Evolutionary conservation across 2,888 invertebrate species (phyloP).

Genomic region (Bruchidius siliquastri): DNA sequence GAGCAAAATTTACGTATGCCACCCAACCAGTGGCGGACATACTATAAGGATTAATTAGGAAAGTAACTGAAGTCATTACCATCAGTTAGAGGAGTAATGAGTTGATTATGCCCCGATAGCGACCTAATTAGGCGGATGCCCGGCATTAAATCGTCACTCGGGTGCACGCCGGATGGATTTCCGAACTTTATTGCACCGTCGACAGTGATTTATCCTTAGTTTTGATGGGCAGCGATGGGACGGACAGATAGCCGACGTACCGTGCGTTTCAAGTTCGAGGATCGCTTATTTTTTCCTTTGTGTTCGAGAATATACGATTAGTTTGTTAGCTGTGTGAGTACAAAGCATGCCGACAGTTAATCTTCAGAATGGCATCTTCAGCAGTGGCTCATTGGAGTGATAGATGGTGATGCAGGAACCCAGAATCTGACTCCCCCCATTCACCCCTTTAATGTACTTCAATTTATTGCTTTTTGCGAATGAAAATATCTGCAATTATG

Average conservation of each 20-base stretch:
- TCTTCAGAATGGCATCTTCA: no score
- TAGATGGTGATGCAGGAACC: no score
- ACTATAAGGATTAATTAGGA: conserved; percentile 34
- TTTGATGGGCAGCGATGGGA: conserved; percentile 6
- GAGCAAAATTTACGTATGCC: conserved; percentile 29
- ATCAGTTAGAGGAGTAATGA: conserved; percentile 26
- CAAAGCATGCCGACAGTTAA: no score
- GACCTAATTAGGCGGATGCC: conserved; percentile 21
- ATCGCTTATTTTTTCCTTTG: conserved; percentile 1
- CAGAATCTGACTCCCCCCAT: no score
- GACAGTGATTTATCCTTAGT: conserved; percentile 19
- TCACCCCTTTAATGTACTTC: no score
- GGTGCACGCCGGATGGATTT: conserved; percentile 15
- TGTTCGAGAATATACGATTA: not conserved
- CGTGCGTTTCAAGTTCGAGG: not conserved
- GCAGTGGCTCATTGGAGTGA: no score
- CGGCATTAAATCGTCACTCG: conserved; percentile 18
- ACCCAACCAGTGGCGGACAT: conserved; percentile 26
- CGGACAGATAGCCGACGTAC: conserved; percentile 5
- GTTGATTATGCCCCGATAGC: conserved; percentile 25
- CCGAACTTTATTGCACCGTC: conserved; percentile 19
- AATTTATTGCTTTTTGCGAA: no score
- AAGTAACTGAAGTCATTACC: conserved; percentile 28
- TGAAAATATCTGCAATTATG: no score
- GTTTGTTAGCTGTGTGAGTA: no score